phyloP scores from a whole-genome alignment of 2,113 vertebrate genomes.

The Sprattus sprattus region DNA sequence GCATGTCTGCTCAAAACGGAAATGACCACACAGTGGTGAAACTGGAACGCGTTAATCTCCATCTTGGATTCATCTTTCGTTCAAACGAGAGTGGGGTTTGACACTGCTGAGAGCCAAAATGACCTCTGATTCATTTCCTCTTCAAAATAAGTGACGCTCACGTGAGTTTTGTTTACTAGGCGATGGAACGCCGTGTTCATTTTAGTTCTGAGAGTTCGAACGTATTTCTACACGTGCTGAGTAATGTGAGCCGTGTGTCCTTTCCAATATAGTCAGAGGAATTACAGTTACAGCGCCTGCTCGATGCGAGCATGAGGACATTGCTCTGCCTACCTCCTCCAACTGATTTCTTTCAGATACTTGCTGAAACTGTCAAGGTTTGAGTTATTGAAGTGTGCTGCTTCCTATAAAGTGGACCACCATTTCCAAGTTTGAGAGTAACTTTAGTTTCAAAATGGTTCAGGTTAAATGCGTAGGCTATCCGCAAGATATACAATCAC shows the following conservation, averaged over 20 bases:
- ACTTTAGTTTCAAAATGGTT: too few species aligned
- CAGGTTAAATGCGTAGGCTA: too few species aligned
- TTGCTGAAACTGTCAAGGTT: background rate
- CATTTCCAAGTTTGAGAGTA: too few species aligned
- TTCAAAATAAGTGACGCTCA: constrained; percentile 49
- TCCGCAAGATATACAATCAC: too few species aligned
- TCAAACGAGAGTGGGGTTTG: background rate
- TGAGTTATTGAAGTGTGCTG: background rate
- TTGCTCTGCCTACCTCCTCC: too few species aligned
- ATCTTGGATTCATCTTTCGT: constrained; percentile 53
- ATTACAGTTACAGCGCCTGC: background rate
- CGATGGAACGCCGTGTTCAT: background rate
- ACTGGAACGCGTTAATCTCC: constrained; percentile 39
- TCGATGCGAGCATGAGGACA: background rate
- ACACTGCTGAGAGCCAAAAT: constrained; percentile 53
- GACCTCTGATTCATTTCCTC: constrained; percentile 40
- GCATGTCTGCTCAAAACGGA: constrained; percentile 59
- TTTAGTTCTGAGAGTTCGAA: background rate
- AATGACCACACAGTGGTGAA: constrained; percentile 42
- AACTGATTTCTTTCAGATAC: background rate
- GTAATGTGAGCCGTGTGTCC: background rate
- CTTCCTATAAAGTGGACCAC: too few species aligned
- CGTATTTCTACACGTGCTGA: background rate
- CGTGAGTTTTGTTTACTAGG: constrained; percentile 74
- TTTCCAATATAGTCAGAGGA: too few species aligned